Evolutionary conservation across 1,140 invertebrate species (phyloP).

Genomic region (Lepidurus arcticus): DNA sequence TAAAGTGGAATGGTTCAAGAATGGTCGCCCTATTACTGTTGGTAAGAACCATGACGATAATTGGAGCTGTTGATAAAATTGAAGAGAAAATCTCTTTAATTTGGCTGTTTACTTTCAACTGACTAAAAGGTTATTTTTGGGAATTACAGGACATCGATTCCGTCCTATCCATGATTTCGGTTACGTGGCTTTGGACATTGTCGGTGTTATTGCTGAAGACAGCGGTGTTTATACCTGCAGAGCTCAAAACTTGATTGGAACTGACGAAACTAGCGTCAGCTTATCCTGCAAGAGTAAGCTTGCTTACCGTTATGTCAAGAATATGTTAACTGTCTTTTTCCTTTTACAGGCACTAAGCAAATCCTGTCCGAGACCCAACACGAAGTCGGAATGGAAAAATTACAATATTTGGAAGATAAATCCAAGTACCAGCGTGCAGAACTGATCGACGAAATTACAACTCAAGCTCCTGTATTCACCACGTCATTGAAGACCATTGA

Average conservation of each 20-base stretch:
- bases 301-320: not conserved
- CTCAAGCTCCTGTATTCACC: conserved; percentile 84
- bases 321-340: not conserved
- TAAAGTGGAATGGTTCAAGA: conserved; percentile 90
- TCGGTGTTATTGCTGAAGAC: conserved; percentile 87
- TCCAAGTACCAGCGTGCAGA: conserved; percentile 67
- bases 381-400: conserved; percentile 74
- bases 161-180: conserved; percentile 93
- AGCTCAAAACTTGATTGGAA: conserved; percentile 79
- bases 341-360: conserved; percentile 50
- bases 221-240: conserved; percentile 88
- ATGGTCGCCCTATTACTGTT: conserved; percentile 78
- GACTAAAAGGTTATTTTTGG: conserved; percentile 42
- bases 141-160: conserved; percentile 60
- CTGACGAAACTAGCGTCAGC: conserved; percentile 72
- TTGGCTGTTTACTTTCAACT: conserved; percentile 6
- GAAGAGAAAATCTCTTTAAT: not conserved
- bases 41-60: conserved; percentile 43
- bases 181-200: conserved; percentile 85
- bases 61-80: no score
- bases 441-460: conserved; percentile 70
- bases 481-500: conserved; percentile 82
- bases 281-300: conserved; percentile 51
- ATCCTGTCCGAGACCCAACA: conserved; percentile 78
- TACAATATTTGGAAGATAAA: conserved; percentile 77